Base-by-base conservation (phyloP, 2,797 vertebrate species). In the Anguilla marmorata region DNA sequence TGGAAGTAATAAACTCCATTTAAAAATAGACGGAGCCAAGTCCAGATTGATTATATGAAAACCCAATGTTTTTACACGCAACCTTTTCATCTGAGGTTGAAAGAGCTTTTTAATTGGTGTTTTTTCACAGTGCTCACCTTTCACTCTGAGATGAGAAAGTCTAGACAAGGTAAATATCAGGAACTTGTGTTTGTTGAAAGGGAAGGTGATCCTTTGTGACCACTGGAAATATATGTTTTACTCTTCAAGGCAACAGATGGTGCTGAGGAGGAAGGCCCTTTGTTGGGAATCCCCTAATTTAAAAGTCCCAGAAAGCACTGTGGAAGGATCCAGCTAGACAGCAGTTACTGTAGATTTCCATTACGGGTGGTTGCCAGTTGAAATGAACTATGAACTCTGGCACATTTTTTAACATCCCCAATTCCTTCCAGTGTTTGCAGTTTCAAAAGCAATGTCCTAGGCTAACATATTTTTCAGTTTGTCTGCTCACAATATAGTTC, bases 211-310 rank as follows among this genome's bases (percentile, higher is more conserved):
- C 83, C 83, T 30, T 84, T 54, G 50, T 58, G 52, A 58, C 52
- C 50, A 56, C 83, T 84, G 83, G 79, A 82, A 89, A 69, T 24
- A 52, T 69, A 87, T 89, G 89, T 30, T 0, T 45, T 37, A 69
- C 80, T 93, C 93, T 93, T 93, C 90, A 87, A 91, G 69, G 87
- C 69, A 89, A 90, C 93, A 94, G 92, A 94, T 92, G 93, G 74
- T 45, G 58, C 48, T 45, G 54, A 79, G 45, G 21, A 60, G 74
- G 74, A 87, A 45, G 74, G 72, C 24, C 21, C 14, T 82, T 82
- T 82, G 79, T 50, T 24, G 79, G 79, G 79, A 82, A 82, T 82
- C 79, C 79, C 52, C 41, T 87, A n/a, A 27, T 80, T 87, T 56
- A 16, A 27, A 41, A 19, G 74, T 80, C 86, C 30, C 86, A 82